Evolutionary conservation across 1,140 invertebrate genomes (phyloP).

Genomic region (Tigriopus japonicus): DNA sequence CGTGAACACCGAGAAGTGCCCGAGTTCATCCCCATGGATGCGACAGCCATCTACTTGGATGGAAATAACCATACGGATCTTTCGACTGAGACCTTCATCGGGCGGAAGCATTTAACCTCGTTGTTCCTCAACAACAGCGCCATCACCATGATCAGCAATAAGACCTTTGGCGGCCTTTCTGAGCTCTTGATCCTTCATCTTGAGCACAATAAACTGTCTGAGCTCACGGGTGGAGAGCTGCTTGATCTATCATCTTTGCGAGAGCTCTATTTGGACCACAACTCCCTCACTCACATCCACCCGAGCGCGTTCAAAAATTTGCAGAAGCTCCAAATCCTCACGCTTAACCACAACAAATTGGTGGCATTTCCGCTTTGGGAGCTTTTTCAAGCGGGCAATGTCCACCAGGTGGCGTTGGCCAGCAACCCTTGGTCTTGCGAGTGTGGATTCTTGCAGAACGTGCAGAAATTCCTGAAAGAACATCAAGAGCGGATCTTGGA

Average conservation of each 20-base stretch:
- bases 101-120: slow-evolving; percentile 64
- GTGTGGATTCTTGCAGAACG: slow-evolving; percentile 53
- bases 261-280: slow-evolving; percentile 70
- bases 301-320: slow-evolving; percentile 63
- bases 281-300: slow-evolving; percentile 58
- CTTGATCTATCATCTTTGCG: slow-evolving; percentile 45
- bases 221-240: slow-evolving; percentile 61
- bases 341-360: slow-evolving; percentile 63
- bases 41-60: slow-evolving; percentile 68
- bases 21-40: slow-evolving; percentile 73
- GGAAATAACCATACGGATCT: slow-evolving; percentile 61
- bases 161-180: slow-evolving; percentile 67
- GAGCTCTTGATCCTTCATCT: slow-evolving; percentile 45
- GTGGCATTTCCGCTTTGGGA: slow-evolving; percentile 42
- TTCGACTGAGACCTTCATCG: slow-evolving; percentile 46
- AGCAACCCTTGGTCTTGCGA: slow-evolving; percentile 72
- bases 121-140: slow-evolving; percentile 71
- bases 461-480: slow-evolving; percentile 28
- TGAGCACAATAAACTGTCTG: slow-evolving; percentile 59
- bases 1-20: slow-evolving; percentile 52
- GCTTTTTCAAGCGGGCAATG: slow-evolving; percentile 39
- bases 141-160: slow-evolving; percentile 61
- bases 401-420: slow-evolving; percentile 47
- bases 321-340: slow-evolving; percentile 56
- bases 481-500: background rate